phyloP scores from a whole-genome alignment of 2,888 invertebrate genomes.

The Coelinius sp. region DNA sequence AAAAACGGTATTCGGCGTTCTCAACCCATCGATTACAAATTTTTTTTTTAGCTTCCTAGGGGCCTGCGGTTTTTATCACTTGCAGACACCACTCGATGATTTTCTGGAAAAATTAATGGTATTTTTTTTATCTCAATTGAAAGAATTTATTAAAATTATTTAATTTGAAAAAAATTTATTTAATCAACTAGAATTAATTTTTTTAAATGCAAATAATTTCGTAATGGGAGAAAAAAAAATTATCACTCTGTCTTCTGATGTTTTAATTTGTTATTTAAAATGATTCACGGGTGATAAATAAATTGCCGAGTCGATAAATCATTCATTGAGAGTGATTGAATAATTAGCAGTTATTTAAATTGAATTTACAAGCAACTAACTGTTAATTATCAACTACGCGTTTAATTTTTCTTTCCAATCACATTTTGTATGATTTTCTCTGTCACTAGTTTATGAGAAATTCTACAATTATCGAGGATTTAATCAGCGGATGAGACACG shows the following conservation, averaged over 20 bases:
- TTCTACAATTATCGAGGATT: not conserved
- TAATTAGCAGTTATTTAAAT: not conserved
- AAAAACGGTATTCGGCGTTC: slow-evolving; percentile 58
- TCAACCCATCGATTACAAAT: slow-evolving; percentile 70
- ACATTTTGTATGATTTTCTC: not conserved
- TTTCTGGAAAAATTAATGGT: not conserved
- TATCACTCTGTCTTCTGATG: too few species aligned
- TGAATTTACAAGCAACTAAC: not conserved
- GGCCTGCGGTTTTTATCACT: slow-evolving; percentile 15
- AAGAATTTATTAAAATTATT: too few species aligned
- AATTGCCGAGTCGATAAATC: not conserved
- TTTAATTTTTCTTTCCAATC: not conserved
- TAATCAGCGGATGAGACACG: not conserved
- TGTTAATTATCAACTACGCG: not conserved
- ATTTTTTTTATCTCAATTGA: not conserved
- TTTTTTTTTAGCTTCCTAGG: slow-evolving; percentile 18
- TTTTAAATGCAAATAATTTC: too few species aligned
- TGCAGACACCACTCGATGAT: not conserved
- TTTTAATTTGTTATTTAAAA: not conserved
- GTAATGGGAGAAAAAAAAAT: too few species aligned
- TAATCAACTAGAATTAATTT: too few species aligned
- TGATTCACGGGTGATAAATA: not conserved
- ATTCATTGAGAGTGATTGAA: not conserved
- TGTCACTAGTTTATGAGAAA: not conserved
- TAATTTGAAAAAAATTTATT: too few species aligned